Evolutionary conservation across 2,797 vertebrate species (phyloP).

Genomic region (Argentina silus): DNA sequence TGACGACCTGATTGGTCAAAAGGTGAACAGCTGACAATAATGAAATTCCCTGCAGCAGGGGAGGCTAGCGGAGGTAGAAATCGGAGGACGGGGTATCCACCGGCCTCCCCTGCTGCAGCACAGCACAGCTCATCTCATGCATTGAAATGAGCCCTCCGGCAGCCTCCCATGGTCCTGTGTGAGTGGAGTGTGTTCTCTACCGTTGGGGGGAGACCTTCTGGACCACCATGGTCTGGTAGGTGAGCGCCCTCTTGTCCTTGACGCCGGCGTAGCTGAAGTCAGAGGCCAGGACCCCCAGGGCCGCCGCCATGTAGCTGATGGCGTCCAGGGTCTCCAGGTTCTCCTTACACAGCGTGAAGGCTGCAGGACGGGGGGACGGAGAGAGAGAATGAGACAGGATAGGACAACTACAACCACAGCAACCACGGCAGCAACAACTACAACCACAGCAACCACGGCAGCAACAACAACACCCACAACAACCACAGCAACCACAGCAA

Average conservation of each 20-base stretch:
- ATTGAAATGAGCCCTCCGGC: too few relatives aligned
- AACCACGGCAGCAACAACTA: background rate
- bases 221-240: conserved; percentile 92
- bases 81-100: too few relatives aligned
- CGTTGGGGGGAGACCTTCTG: conserved; percentile 82
- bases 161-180: too few relatives aligned
- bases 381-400: too few relatives aligned
- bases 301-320: conserved; percentile 86
- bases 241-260: conserved; percentile 95
- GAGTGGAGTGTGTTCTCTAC: background rate
- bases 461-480: too few relatives aligned
- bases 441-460: too few relatives aligned
- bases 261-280: conserved; percentile 89
- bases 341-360: conserved; percentile 91
- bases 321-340: conserved; percentile 96
- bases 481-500: too few relatives aligned
- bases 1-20: too few relatives aligned
- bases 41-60: too few relatives aligned
- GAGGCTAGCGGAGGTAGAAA: too few relatives aligned
- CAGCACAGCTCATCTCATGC: background rate
- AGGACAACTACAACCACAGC: background rate
- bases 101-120: background rate
- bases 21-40: too few relatives aligned
- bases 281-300: conserved; percentile 88
- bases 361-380: conserved; percentile 62